phyloP scores from a whole-genome alignment of 2,113 vertebrate genomes.

The Menidia beryllina region DNA sequence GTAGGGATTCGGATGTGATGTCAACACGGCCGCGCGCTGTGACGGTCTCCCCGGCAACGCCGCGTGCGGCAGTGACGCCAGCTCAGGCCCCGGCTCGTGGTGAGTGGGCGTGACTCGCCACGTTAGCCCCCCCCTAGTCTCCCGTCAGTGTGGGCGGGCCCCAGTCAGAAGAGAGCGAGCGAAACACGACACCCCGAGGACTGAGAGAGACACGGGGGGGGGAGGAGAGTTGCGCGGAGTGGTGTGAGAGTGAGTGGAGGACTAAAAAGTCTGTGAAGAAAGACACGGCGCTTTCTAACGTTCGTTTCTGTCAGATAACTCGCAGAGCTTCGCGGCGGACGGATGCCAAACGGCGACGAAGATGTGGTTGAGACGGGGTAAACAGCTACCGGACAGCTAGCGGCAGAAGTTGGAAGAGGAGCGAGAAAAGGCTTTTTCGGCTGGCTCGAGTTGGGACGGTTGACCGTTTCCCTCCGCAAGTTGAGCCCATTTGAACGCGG shows the following conservation, averaged over 20 bases:
- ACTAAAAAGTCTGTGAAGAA: conserved; percentile 77
- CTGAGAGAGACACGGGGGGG: conserved; percentile 53
- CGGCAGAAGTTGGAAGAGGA: conserved; percentile 61
- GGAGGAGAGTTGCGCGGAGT: conserved; percentile 64
- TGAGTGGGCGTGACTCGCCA: conserved; percentile 81
- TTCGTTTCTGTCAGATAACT: conserved; percentile 61
- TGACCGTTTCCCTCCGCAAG: conserved; percentile 47
- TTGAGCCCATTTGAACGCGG: conserved; percentile 42
- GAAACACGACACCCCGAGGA: conserved; percentile 87
- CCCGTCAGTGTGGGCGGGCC: conserved; percentile 78
- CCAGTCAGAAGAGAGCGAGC: conserved; percentile 78
- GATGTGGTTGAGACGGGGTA: conserved; percentile 75
- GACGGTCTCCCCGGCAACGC: conserved; percentile 79
- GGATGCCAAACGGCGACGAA: conserved; percentile 69
- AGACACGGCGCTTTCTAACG: conserved; percentile 51
- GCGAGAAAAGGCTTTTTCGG: conserved; percentile 17
- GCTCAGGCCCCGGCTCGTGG: conserved; percentile 70
- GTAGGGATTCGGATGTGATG: conserved; percentile 73
- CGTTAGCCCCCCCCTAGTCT: conserved; percentile 51
- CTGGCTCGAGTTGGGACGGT: conserved; percentile 56
- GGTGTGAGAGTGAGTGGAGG: conserved; percentile 70
- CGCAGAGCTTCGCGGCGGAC: conserved; percentile 33
- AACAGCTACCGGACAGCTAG: conserved; percentile 63
- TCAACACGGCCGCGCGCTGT: conserved; percentile 63
- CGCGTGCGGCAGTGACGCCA: conserved; percentile 80